phyloP scores from a whole-genome alignment of 2,888 invertebrate species.

The Scaptomyza polygonia region DNA sequence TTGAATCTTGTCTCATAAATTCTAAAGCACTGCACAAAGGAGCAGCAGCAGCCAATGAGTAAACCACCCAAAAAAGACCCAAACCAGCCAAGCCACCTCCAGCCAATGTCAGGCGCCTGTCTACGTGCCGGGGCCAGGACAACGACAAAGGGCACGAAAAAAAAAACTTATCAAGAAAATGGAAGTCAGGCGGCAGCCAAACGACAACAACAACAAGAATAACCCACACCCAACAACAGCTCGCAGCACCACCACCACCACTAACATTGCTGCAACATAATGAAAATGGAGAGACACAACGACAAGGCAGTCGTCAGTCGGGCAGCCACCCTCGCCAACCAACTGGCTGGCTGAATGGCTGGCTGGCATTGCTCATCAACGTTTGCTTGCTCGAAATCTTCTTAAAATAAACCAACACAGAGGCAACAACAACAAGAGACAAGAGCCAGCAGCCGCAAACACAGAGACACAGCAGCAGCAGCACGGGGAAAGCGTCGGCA shows the following conservation, averaged over 20 bases:
- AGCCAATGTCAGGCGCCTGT: conserved; percentile 61
- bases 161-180: conserved; percentile 75
- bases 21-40: conserved; percentile 41
- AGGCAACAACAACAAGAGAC: conserved; percentile 4
- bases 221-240: conserved; percentile 21
- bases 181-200: conserved; percentile 65
- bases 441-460: conserved; percentile 29
- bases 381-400: conserved; percentile 63
- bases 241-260: conserved; percentile 20
- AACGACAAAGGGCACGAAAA: conserved; percentile 63
- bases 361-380: conserved; percentile 71
- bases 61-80: conserved; percentile 30
- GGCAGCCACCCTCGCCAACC: conserved; percentile 41
- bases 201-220: conserved; percentile 31
- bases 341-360: conserved; percentile 4
- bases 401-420: conserved; percentile 70
- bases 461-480: conserved; percentile 13
- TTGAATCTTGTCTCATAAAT: conserved; percentile 51
- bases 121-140: conserved; percentile 59
- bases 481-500: conserved; percentile 11
- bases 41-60: conserved; percentile 50
- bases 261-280: conserved; percentile 35
- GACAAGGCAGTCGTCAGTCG: conserved; percentile 28
- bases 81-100: conserved; percentile 5
- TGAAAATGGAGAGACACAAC: conserved; percentile 38